These are phyloP conservation scores for Strix aluco DNA, from an alignment of 2,113 vertebrate genomes.

Conservation along the genomic window DNA sequence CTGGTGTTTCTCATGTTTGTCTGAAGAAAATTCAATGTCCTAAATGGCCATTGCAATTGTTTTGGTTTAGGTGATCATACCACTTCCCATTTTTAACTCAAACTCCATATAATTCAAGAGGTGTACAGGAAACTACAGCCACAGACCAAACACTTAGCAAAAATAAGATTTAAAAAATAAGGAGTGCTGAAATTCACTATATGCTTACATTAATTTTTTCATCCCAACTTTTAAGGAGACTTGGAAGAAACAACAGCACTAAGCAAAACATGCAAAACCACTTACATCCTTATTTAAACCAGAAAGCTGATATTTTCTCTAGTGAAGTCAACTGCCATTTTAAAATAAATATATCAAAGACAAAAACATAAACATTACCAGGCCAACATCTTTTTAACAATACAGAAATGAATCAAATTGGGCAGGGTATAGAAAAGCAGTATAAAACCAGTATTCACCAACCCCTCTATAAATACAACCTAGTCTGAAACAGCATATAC, in stretches of 20 bases:
- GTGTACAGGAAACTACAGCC: not conserved
- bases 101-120: not conserved
- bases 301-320: not conserved
- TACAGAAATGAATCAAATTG: not conserved
- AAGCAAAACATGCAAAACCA: not conserved
- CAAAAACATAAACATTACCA: not conserved
- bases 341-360: not conserved
- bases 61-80: not conserved
- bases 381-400: not conserved
- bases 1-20: not conserved
- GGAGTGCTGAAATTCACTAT: not conserved
- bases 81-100: not conserved
- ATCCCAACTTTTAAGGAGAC: not conserved
- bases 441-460: not conserved
- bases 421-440: not conserved
- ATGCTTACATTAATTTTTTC: not conserved
- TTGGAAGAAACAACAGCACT: not conserved
- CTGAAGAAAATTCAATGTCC: not conserved
- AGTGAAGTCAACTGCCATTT: not conserved
- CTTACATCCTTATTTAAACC: not conserved
- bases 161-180: not conserved
- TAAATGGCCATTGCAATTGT: not conserved
- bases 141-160: not conserved
- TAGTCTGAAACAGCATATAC: not conserved
- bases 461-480: not conserved